Conservation (phyloP, 2,113 vertebrate genomes). For the Galemys pyrenaicus region DNA sequence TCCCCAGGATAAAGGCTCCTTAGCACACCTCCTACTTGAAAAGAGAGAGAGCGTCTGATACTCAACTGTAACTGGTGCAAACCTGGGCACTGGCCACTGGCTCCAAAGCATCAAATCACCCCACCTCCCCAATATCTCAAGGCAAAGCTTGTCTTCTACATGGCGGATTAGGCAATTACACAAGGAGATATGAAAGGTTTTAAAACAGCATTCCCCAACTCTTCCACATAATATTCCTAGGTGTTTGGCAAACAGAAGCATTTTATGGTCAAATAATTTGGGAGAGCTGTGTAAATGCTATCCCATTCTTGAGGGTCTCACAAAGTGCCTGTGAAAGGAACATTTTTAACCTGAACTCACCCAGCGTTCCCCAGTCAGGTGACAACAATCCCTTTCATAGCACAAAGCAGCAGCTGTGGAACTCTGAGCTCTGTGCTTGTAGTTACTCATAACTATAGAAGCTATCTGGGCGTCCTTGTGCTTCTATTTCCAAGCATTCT, state of each 20-base stretch:
- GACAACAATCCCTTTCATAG: neutral
- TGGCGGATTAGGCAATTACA: neutral
- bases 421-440: accelerated
- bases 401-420: neutral
- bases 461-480: neutral
- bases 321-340: neutral
- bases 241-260: neutral
- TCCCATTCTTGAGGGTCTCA: neutral
- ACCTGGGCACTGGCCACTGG: neutral
- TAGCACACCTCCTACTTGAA: neutral
- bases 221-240: neutral
- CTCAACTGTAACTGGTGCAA: neutral
- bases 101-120: neutral
- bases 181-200: neutral
- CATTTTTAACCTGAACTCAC: neutral
- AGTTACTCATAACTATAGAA: neutral
- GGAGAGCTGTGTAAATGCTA: accelerated
- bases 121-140: neutral
- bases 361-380: neutral
- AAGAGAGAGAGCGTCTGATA: neutral
- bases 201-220: neutral
- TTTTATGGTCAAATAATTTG: neutral
- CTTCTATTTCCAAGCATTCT: neutral
- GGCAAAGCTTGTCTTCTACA: neutral
- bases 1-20: neutral